Conservation (phyloP, 1,140 invertebrate species). For the Drosophila parabipectinata region DNA sequence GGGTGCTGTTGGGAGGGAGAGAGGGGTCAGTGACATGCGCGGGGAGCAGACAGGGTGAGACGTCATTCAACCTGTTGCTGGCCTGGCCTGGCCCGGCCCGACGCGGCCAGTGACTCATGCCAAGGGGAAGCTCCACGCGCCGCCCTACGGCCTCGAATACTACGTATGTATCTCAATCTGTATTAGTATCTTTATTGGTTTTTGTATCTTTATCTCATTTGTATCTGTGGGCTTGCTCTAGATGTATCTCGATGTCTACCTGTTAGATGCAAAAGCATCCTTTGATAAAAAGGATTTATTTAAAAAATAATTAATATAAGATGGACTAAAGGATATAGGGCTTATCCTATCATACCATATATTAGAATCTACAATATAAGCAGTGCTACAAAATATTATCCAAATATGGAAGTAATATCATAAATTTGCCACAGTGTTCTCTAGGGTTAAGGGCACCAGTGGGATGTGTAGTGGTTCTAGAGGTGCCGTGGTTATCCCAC, state of each 20-base stretch:
- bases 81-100: no score
- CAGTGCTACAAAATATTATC: no score
- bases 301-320: no score
- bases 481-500: background rate
- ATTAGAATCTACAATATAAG: no score
- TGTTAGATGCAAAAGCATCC: conserved; percentile 5
- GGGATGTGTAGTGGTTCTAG: background rate
- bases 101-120: conserved; percentile 39
- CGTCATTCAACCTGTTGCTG: conserved; percentile 63
- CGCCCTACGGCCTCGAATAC: conserved; percentile 12
- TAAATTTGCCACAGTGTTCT: no score
- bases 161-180: conserved; percentile 22
- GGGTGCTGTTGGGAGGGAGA: background rate
- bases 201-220: background rate
- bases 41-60: conserved; percentile 1
- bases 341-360: no score
- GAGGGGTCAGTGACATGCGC: background rate
- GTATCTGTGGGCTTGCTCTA: conserved; percentile 6
- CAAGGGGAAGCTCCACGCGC: conserved; percentile 26
- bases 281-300: no score
- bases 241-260: background rate
- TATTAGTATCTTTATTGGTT: conserved; percentile 19
- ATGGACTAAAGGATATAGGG: no score
- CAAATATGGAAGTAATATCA: no score
- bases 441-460: no score